Evolutionary conservation across 2,888 invertebrate species (phyloP).

Genomic region (Aphrophora alni): DNA sequence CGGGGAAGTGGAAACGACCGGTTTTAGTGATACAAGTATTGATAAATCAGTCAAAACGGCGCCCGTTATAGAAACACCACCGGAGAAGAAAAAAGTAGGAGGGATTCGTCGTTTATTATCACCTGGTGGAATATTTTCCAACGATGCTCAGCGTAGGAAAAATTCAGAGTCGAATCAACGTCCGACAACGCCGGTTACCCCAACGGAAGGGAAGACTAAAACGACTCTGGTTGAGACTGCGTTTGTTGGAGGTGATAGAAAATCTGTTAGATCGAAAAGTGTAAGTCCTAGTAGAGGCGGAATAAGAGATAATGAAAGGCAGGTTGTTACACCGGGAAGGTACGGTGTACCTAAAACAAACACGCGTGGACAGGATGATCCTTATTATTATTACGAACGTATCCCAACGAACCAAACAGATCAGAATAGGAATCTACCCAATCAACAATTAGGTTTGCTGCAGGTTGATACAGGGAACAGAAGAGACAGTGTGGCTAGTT

Average conservation of each 20-base stretch:
- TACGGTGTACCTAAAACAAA: conserved; percentile 35
- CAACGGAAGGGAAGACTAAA: conserved; percentile 25
- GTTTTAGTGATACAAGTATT: not conserved
- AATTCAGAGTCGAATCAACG: conserved; percentile 23
- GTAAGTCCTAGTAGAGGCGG: conserved; percentile 39
- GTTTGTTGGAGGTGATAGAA: conserved; percentile 40
- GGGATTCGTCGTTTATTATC: conserved; percentile 42
- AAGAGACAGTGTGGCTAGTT: conserved; percentile 34
- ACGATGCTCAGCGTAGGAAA: conserved; percentile 36
- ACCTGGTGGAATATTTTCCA: conserved; percentile 39
- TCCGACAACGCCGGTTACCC: conserved; percentile 25
- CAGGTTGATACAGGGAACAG: conserved; percentile 34
- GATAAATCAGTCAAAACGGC: conserved; percentile 33
- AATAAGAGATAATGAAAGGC: not conserved
- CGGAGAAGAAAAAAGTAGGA: conserved; percentile 41
- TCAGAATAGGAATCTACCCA: conserved; percentile 24
- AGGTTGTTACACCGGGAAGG: not conserved
- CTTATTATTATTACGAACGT: not conserved
- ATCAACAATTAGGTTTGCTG: conserved; percentile 27
- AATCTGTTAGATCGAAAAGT: conserved; percentile 39
- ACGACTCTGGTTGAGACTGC: conserved; percentile 43
- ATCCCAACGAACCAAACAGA: conserved; percentile 7
- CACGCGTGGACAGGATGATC: not conserved
- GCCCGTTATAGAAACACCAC: conserved; percentile 39
- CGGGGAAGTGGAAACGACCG: not conserved